Evolutionary conservation across 2,113 vertebrate genomes (phyloP).

Genomic region (Enhydra lutris): DNA sequence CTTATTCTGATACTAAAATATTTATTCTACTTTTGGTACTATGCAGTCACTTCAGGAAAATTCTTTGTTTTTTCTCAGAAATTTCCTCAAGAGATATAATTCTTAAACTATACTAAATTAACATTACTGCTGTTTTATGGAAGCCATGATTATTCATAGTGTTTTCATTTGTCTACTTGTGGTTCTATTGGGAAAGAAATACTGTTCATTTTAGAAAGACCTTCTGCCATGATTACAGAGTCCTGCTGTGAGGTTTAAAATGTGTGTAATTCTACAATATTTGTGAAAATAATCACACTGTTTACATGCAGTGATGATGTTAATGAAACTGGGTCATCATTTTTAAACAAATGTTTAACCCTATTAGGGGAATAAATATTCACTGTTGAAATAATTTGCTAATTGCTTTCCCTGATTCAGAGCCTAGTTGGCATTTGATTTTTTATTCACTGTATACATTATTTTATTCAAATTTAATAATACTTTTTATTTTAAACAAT

Average conservation of each 20-base stretch:
- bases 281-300: slow-evolving; percentile 65
- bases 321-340: slow-evolving; percentile 60
- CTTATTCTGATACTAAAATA: background rate
- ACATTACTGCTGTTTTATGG: slow-evolving; percentile 22
- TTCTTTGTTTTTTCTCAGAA: slow-evolving; percentile 25
- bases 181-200: slow-evolving; percentile 39
- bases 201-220: slow-evolving; percentile 22
- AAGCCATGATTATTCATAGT: slow-evolving; percentile 36
- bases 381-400: slow-evolving; percentile 46
- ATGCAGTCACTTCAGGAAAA: background rate
- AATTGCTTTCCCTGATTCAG: slow-evolving; percentile 18
- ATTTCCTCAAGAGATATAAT: background rate
- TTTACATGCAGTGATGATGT: slow-evolving; percentile 61
- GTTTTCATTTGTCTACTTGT: slow-evolving; percentile 44
- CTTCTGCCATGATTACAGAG: slow-evolving; percentile 40
- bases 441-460: background rate
- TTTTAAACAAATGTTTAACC: slow-evolving; percentile 66
- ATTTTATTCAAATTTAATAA: background rate
- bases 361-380: slow-evolving; percentile 45
- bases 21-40: background rate
- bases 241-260: slow-evolving; percentile 52
- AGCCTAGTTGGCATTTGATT: background rate
- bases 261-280: slow-evolving; percentile 47
- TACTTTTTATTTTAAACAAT: background rate
- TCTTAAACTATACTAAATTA: slow-evolving; percentile 39